Evolutionary conservation across 2,113 vertebrate genomes (phyloP).

Genomic region (rat (Rattus norvegicus)): GRCr8 NC_086024.1:79471501-79472000

Average conservation of each 20-base stretch:
- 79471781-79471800: background rate
- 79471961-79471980: conserved; percentile 1
- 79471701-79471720: background rate
- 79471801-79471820: conserved; percentile 16
- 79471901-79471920: background rate
- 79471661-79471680: background rate
- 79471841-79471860: background rate
- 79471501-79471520: background rate
- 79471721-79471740: conserved; percentile 1
- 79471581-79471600: background rate
- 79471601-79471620: background rate
- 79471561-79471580: background rate
- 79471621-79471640: background rate
- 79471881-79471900: conserved; percentile 28
- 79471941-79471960: background rate
- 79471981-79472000: background rate
- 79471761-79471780: background rate
- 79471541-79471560: background rate
- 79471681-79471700: background rate
- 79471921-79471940: conserved; percentile 27
- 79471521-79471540: background rate
- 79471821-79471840: conserved; percentile 1
- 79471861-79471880: background rate
- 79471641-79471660: background rate
- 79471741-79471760: background rate